Percentiles rank a stretch among this genome's conserved stretches.
Evolutionary conservation across 2,113 vertebrate genomes (phyloP).

Genomic region (Colinus virginianus): DNA sequence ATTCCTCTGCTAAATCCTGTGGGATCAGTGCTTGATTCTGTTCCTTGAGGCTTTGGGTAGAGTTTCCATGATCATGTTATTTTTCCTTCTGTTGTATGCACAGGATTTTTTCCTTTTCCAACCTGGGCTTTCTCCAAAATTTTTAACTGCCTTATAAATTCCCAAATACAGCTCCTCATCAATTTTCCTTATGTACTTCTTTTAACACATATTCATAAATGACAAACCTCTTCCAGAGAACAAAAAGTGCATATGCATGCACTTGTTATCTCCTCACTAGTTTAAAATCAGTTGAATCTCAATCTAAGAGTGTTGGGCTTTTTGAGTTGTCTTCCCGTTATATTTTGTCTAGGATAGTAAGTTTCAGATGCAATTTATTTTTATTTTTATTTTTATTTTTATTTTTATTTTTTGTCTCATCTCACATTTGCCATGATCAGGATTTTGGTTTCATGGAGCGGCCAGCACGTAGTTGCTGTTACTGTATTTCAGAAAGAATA

Average conservation of each 20-base stretch:
- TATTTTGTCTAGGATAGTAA: not conserved
- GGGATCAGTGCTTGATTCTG: not conserved
- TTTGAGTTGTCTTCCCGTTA: not conserved
- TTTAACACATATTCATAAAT: conserved; percentile 14
- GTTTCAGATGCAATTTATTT: not conserved
- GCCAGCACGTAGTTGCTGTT: not conserved
- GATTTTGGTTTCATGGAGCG: not conserved
- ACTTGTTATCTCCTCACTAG: not conserved
- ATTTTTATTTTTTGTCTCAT: not conserved
- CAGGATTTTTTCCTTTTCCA: conserved; percentile 44
- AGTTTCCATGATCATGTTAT: conserved; percentile 16
- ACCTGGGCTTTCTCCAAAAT: not conserved
- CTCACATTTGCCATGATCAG: not conserved
- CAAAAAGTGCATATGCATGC: not conserved
- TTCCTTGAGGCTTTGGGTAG: not conserved
- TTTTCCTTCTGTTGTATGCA: not conserved
- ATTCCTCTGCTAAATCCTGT: conserved; percentile 21
- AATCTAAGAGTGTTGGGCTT: not conserved
- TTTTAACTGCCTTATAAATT: conserved; percentile 26
- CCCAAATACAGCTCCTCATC: not conserved
- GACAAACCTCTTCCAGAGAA: not conserved
- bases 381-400: not conserved
- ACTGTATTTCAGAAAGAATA: not conserved
- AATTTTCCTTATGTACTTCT: conserved; percentile 6
- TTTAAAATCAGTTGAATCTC: not conserved